Evolutionary conservation across 2,888 invertebrate genomes (phyloP), one percentile per base, ranked within the genome.

Genomic region (Nemapogon koenigi): DNA sequence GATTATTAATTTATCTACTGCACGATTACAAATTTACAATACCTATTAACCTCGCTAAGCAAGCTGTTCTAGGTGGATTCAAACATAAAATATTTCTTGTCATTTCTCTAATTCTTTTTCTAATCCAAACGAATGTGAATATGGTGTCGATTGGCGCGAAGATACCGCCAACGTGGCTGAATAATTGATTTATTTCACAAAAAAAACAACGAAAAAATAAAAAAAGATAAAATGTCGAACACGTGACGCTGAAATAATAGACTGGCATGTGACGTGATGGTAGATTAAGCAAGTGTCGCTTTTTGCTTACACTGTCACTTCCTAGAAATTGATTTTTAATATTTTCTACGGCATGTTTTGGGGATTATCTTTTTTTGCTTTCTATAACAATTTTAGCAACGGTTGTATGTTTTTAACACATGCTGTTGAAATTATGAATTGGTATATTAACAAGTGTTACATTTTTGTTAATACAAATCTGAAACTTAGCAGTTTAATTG

Each of bases 211-310:
- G 35, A 37, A 45, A 45, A 38, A 31, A 41, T 31, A 42, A 27
- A 31, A 39, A 46, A 50, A 62, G 59, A 49, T 18, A 10, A 41
- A 38, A 41, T 31, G 51, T 46, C 44, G 44, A 63, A 70, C 75
- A 75, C 73, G 75, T 75, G 75, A 67, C 66, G 47, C 44, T 47
- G 53, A 57, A 66, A 67, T 68, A 69, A 67, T 65, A 57, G 59
- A 54, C 52, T 50, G 53, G 55, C 65, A 62, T 62, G 60, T 61
- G 59, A 52, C 55, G 54, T 51, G 65, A 56, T 59, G 60, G 58
- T 56, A 69, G 73, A 72, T 72, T 72, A 72, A 62, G 63, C 71
- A 71, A 75, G 75, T 75, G 75, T 62, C 58, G 54, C 54, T 49
- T 59, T 58, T 47, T 44, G 29, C 17, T 10, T 13, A 19, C 26